Percentiles rank a stretch among this genome's conserved stretches.
phyloP scores from a whole-genome alignment of 1,140 invertebrate genomes.

The Arion vulgaris region DNA sequence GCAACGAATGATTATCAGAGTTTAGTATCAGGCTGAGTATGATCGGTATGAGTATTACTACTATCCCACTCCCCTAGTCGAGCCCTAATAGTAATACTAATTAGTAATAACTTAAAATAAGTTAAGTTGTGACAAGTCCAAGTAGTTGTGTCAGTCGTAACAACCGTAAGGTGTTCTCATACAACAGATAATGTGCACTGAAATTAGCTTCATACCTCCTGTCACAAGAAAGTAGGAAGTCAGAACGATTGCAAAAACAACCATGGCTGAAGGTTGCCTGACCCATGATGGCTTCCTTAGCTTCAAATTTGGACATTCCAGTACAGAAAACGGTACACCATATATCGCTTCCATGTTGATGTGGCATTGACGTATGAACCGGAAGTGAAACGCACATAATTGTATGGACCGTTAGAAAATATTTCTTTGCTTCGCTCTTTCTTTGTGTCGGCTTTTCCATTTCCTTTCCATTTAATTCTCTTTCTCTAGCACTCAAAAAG shows the following conservation, averaged over 20 bases:
- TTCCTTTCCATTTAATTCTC: too few relatives aligned
- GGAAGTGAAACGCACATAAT: neutral
- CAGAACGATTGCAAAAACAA: slow-evolving; percentile 90
- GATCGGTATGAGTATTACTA: too few relatives aligned
- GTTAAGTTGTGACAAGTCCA: too few relatives aligned
- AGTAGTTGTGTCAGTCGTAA: too few relatives aligned
- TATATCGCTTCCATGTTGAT: slow-evolving; percentile 84
- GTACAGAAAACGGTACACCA: slow-evolving; percentile 84
- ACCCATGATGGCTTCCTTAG: slow-evolving; percentile 93
- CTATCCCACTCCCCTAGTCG: too few relatives aligned
- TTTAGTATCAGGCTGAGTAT: too few relatives aligned
- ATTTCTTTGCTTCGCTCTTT: neutral
- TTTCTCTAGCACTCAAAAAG: too few relatives aligned
- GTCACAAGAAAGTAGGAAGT: slow-evolving; percentile 98
- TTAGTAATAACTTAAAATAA: too few relatives aligned
- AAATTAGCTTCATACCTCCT: slow-evolving; percentile 80
- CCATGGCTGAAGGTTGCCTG: slow-evolving; percentile 92
- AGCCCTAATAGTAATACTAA: too few relatives aligned
- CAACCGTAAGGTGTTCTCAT: too few relatives aligned
- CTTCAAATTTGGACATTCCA: slow-evolving; percentile 94
- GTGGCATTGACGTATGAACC: slow-evolving; percentile 48
- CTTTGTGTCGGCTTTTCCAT: neutral
- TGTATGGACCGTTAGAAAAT: neutral
- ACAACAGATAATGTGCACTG: too few relatives aligned
- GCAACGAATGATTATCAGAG: too few relatives aligned